Percentiles rank a stretch among this genome's conserved stretches.
phyloP scores from a whole-genome alignment of 2,113 vertebrate genomes.

The Balaenoptera acutorostrata region DNA sequence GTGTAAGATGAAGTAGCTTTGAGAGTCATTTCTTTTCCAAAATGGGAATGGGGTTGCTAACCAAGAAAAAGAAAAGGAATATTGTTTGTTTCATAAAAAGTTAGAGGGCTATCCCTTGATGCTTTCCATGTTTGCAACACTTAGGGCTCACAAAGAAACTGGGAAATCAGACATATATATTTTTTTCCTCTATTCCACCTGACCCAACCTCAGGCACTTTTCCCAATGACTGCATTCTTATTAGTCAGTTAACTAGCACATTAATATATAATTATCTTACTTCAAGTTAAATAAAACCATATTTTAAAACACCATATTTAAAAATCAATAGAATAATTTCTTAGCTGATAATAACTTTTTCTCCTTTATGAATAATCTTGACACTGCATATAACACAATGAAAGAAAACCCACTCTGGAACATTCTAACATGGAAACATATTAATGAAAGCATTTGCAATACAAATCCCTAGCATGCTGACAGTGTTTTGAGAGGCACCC shows the following conservation, averaged over 20 bases:
- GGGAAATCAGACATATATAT: neutral
- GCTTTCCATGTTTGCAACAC: neutral
- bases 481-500: neutral
- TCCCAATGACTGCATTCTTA: neutral
- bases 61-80: neutral
- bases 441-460: neutral
- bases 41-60: neutral
- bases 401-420: neutral
- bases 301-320: neutral
- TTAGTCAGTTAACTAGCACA: neutral
- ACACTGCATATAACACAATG: neutral
- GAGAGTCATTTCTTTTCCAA: neutral
- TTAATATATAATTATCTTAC: neutral
- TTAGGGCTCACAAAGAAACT: neutral
- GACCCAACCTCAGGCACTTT: neutral
- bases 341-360: neutral
- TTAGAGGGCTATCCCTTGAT: neutral
- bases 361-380: neutral
- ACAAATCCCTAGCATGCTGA: neutral
- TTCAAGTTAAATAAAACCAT: neutral
- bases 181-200: neutral
- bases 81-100: neutral
- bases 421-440: neutral
- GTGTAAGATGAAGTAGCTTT: neutral
- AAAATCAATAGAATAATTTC: neutral